These are phyloP conservation scores for Serinus canaria DNA, from an alignment of 2,113 vertebrate species.

Conservation along the genomic window DNA sequence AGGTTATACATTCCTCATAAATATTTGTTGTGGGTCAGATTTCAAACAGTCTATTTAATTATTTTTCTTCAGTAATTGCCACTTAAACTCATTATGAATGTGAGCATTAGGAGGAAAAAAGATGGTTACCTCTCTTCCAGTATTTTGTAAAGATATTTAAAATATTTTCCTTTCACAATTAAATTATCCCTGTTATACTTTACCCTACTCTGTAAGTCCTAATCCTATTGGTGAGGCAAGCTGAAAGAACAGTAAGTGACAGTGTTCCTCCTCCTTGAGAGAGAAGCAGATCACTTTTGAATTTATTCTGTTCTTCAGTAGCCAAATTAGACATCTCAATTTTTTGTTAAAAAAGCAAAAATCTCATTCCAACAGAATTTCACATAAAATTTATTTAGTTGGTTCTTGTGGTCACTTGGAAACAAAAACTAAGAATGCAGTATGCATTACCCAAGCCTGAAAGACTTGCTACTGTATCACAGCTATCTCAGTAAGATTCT, in stretches of 20 bases:
- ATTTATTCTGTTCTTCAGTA: not conserved
- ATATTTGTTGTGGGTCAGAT: not conserved
- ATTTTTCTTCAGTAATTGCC: not conserved
- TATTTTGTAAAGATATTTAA: constrained; percentile 10
- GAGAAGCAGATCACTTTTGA: not conserved
- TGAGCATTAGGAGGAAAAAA: not conserved
- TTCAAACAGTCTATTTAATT: not conserved
- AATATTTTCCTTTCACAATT: not conserved
- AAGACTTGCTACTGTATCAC: not conserved
- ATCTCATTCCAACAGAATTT: not conserved
- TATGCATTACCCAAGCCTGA: not conserved
- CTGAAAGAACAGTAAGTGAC: not conserved
- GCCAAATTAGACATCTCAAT: not conserved
- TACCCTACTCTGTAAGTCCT: not conserved
- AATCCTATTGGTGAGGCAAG: not conserved
- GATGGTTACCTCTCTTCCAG: not conserved
- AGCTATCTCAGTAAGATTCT: not conserved
- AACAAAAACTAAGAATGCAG: not conserved
- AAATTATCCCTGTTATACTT: not conserved
- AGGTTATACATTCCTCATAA: not conserved
- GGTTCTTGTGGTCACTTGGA: not conserved
- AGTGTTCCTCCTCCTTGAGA: not conserved
- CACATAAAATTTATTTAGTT: not conserved
- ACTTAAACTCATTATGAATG: not conserved
- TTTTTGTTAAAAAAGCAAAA: not conserved